Evolutionary conservation across 2,888 invertebrate species (phyloP), one percentile per base, ranked within the genome.

Genomic region (Dasysyrphus albostriatus): DNA sequence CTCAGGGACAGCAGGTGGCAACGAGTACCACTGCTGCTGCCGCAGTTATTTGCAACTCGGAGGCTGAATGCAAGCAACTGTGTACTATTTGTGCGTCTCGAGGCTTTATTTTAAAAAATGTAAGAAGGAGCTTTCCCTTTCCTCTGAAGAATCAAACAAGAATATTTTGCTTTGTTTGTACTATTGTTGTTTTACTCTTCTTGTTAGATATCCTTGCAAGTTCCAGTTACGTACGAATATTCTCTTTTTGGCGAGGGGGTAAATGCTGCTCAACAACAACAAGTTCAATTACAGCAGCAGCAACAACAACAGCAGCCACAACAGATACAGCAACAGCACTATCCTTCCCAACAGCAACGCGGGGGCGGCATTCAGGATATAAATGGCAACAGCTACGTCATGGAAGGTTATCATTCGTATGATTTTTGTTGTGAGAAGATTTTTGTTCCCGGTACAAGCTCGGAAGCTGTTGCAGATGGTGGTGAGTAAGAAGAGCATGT

Each of bases 361-460:
- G 65, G 24, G 29, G 58, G 65, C 14, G 44, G 72, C 16, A 72
- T 78, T n/a, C 87, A 87, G 78, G 87, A 87, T 72, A 67, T 87
- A 42, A 87, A 87, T 82, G 78, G 70, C 19, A 87, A 87, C 34
- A 87, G 65, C 75, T 87, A 87, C 67, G 70, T 87, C 67, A 87
- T 83, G 87, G 87, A 87, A 42, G 87, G 87, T 16, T 87, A 87
- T 67, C 87, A 87, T 63, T 87, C 87, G 51, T 87, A 83, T 74
- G 87, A 87, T 47, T 87, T 83, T 67, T 87, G 87, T 61, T 87
- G 82, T 67, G 87, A 87, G 54, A 87, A 87, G 74, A 79, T 87
- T n/a, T 87, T 83, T 47, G 67, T 87, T 12, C 87, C 82, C 47
- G 59, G 75, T 14, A 49, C 58, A 9, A 44, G 58, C 24, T 37